Evolutionary conservation across 2,113 vertebrate species (phyloP).

Genomic region (Hippoglossus stenolepis): DNA sequence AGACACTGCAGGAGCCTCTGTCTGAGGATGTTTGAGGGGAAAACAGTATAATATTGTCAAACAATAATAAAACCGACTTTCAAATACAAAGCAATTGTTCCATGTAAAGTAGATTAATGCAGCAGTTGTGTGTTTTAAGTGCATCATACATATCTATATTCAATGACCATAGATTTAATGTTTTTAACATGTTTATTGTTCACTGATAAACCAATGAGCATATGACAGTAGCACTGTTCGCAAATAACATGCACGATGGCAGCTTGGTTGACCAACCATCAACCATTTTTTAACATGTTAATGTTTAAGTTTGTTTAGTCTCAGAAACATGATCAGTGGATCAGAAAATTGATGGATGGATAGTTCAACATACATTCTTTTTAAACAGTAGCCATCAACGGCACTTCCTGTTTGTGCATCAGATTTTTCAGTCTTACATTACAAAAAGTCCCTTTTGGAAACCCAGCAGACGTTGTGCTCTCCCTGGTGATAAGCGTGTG

Average conservation of each 20-base stretch:
- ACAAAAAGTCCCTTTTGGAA: conserved; percentile 8
- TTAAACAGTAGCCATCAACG: neutral
- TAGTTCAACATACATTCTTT: conserved; percentile 3
- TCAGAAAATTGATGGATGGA: conserved; percentile 14
- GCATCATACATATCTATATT: neutral
- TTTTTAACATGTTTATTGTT: conserved; percentile 34
- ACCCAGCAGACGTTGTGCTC: neutral
- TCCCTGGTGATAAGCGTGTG: neutral
- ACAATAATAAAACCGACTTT: conserved; percentile 40
- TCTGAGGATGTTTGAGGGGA: conserved; percentile 57
- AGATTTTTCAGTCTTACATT: neutral
- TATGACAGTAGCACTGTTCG: conserved; percentile 1
- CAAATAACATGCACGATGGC: conserved; percentile 39
- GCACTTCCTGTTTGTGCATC: conserved; percentile 1
- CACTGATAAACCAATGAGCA: conserved; percentile 23
- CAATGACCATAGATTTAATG: neutral
- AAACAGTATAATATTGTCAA: neutral
- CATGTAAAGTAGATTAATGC: neutral
- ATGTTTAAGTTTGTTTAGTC: neutral
- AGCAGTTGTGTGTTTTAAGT: neutral
- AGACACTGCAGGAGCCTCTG: conserved; percentile 68
- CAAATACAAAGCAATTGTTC: neutral
- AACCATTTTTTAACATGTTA: no score
- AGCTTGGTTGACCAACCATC: neutral
- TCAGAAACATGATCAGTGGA: neutral